These are phyloP conservation scores for Eupithecia tripunctaria DNA, from an alignment of 2,888 invertebrate species.

Conservation along the genomic window DNA sequence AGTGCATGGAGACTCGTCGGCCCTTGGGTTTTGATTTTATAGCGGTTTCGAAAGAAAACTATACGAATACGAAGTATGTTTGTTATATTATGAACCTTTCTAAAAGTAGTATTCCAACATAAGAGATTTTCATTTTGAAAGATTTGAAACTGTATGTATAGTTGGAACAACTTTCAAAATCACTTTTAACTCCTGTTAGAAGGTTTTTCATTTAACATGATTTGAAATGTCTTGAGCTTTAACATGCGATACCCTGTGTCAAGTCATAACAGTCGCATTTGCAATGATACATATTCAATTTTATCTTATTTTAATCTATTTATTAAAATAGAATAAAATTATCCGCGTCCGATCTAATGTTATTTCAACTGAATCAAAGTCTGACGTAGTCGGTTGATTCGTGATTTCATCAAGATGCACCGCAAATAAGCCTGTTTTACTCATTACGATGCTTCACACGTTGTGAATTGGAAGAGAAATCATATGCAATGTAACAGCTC, in stretches of 20 bases:
- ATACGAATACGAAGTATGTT: background rate
- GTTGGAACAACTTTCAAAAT: background rate
- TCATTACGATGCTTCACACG: slow-evolving; percentile 23
- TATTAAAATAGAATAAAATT: background rate
- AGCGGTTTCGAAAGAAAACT: background rate
- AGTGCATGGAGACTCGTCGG: slow-evolving; percentile 11
- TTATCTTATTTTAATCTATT: background rate
- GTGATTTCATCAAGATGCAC: slow-evolving; percentile 2
- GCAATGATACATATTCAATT: background rate
- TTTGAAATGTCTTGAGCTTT: background rate
- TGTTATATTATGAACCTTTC: background rate
- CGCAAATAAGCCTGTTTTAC: slow-evolving; percentile 7
- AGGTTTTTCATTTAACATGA: background rate
- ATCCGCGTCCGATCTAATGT: too few relatives aligned
- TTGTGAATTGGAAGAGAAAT: slow-evolving; percentile 25
- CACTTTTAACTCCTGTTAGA: background rate
- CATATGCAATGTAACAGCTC: slow-evolving; percentile 19
- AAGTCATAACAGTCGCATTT: background rate
- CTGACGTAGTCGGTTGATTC: background rate
- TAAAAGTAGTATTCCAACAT: background rate
- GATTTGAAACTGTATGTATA: background rate
- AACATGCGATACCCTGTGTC: background rate
- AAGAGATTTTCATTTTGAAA: background rate
- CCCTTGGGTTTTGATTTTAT: slow-evolving; percentile 6
- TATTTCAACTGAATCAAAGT: background rate